A percentile compares a stretch with the other conserved stretches of the same genome.
Evolutionary conservation across 2,888 invertebrate genomes (phyloP).

Genomic region (Aromia moschata): DNA sequence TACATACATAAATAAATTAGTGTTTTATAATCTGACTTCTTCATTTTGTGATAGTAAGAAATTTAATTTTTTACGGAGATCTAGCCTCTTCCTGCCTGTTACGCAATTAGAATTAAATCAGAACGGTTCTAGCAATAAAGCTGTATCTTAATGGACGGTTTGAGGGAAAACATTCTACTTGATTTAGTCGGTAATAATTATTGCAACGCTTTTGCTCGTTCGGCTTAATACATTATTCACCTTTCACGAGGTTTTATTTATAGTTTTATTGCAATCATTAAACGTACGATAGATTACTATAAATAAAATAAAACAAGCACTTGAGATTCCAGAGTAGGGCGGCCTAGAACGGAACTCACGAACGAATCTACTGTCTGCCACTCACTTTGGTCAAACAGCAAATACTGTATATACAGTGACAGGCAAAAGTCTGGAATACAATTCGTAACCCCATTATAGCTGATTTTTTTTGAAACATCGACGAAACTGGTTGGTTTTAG

Average conservation of each 20-base stretch:
- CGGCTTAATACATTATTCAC: conserved; percentile 13
- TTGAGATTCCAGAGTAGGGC: neutral
- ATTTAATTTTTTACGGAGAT: conserved; percentile 14
- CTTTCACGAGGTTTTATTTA: conserved; percentile 13
- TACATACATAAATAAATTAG: conserved; percentile 8
- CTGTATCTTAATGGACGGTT: conserved; percentile 4
- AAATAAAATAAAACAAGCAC: conserved; percentile 2
- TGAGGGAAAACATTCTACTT: conserved; percentile 12
- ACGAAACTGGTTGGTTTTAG: too few relatives aligned
- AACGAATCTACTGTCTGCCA: too few relatives aligned
- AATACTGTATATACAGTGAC: too few relatives aligned
- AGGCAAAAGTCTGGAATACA: too few relatives aligned
- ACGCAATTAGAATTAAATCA: conserved; percentile 17
- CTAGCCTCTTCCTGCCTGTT: conserved; percentile 8
- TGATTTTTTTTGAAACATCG: too few relatives aligned
- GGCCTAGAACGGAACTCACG: neutral
- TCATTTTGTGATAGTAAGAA: conserved; percentile 3
- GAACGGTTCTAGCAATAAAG: conserved; percentile 17
- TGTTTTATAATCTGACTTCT: conserved; percentile 4
- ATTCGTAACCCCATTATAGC: too few relatives aligned
- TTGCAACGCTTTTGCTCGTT: conserved; percentile 4
- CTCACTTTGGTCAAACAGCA: too few relatives aligned
- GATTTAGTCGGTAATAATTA: conserved; percentile 16
- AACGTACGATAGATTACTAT: conserved; percentile 2
- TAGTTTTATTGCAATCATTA: conserved; percentile 1